phyloP scores from a whole-genome alignment of 2,888 invertebrate genomes.

The Folsomia candida region DNA sequence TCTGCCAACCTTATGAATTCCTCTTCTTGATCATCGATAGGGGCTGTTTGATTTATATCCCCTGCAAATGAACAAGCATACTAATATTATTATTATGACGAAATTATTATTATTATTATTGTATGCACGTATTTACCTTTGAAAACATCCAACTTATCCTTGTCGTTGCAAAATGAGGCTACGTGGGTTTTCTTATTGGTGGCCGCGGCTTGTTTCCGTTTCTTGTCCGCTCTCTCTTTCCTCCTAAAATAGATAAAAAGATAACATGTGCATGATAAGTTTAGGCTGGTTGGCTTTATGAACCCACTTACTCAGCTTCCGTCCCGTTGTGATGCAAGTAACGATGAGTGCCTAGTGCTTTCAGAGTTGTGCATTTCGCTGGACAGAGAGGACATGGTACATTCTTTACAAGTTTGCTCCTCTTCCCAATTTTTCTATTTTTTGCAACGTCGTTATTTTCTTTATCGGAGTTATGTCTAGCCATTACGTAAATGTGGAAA shows the following conservation, averaged over 20 bases:
- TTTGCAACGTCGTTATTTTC: too few species aligned
- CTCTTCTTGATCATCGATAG: background rate
- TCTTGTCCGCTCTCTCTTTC: background rate
- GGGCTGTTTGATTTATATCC: background rate
- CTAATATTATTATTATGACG: background rate
- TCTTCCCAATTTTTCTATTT: background rate
- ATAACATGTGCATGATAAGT: too few species aligned
- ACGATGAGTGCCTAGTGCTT: background rate
- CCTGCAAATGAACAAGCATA: background rate
- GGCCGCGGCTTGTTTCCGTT: background rate
- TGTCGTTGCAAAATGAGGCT: background rate
- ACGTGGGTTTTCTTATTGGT: background rate
- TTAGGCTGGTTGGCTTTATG: background rate
- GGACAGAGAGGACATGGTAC: background rate
- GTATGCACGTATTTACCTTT: background rate
- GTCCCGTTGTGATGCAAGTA: background rate
- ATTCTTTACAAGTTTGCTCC: background rate
- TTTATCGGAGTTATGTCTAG: too few species aligned
- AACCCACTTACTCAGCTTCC: background rate
- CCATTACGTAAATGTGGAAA: too few species aligned
- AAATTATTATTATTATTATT: background rate
- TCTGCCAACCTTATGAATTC: background rate
- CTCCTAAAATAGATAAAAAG: background rate
- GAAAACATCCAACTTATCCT: background rate
- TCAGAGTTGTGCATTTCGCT: background rate